phyloP scores from a whole-genome alignment of 1,140 invertebrate genomes.

The Choristoneura fumiferana region DNA sequence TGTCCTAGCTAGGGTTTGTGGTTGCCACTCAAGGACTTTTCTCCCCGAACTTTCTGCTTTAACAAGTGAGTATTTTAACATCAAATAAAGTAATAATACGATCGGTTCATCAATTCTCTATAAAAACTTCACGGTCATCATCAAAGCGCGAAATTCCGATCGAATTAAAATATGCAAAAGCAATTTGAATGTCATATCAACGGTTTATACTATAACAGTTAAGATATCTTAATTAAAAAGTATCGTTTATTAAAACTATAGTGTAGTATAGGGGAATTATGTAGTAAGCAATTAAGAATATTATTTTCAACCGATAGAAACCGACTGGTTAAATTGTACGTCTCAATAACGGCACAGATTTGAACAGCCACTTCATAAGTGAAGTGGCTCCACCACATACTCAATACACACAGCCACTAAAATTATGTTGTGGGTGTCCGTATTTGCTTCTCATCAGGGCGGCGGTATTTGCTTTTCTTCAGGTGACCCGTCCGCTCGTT shows the following conservation, averaged over 20 bases:
- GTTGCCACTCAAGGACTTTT: too few relatives aligned
- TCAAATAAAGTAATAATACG: background rate
- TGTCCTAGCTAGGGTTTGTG: too few relatives aligned
- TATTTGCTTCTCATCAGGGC: too few relatives aligned
- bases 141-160: background rate
- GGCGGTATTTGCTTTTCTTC: too few relatives aligned
- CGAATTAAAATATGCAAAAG: background rate
- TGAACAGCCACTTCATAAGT: background rate
- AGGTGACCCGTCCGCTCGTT: too few relatives aligned
- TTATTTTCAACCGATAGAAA: background rate
- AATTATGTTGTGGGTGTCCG: too few relatives aligned
- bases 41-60: too few relatives aligned
- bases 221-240: slow-evolving; percentile 9
- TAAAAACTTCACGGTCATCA: background rate
- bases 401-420: background rate
- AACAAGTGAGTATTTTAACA: too few relatives aligned
- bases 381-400: background rate
- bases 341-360: background rate
- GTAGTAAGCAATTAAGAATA: background rate
- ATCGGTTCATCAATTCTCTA: background rate
- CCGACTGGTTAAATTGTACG: background rate
- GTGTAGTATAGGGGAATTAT: background rate
- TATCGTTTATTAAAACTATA: background rate
- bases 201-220: background rate
- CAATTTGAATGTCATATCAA: background rate